Base-by-base conservation (phyloP, 2,888 invertebrate genomes). In the Chrysomela aeneicollis region DNA sequence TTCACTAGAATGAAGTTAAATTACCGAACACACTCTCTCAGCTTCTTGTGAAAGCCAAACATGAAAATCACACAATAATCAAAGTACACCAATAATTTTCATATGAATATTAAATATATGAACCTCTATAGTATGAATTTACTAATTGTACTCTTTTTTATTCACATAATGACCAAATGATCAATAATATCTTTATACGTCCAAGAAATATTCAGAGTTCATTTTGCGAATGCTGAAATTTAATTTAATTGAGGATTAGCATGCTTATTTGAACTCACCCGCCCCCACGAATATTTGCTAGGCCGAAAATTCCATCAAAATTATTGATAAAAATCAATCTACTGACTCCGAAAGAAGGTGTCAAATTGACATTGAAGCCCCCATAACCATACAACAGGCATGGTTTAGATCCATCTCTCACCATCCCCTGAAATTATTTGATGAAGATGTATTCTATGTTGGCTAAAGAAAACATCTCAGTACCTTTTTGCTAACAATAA, bases 281-380 rank as follows among this genome's bases (percentile, higher is more conserved):
- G 78, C 98, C 98, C 59, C 98, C 98, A 53, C 98, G 87, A 60
- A 98, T 92, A 85, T 98, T 99, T 22, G 98, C 93, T 71, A 96
- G 88, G 15, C 95, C 98, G 69, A 94, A 88, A 58, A 97, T 87
- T 0, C 97, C 98, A 79, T 91, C 87, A 71, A 97, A 90, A 77
- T 95, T 90, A 77, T 95, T 92, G 79, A 98, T 91, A 81, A 96
- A 96, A 70, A 96, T 89, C 32, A 97, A 83, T 60, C 95, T 87
- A 12, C 92, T 91, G 26, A 96, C 89, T 74, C 93, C 93, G 85
- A 98, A 99, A 55, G 88, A 88, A 4, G 98, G 98, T 79, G 92
- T 92, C 71, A 97, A 86, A 81, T 94, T 93, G 73, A 95, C 90
- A 84, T 96, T 97, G 83, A 99, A 99, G 0, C 98, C 98, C 60